Conservation (phyloP, 2,113 vertebrate genomes). For the Glaucomys volans region DNA sequence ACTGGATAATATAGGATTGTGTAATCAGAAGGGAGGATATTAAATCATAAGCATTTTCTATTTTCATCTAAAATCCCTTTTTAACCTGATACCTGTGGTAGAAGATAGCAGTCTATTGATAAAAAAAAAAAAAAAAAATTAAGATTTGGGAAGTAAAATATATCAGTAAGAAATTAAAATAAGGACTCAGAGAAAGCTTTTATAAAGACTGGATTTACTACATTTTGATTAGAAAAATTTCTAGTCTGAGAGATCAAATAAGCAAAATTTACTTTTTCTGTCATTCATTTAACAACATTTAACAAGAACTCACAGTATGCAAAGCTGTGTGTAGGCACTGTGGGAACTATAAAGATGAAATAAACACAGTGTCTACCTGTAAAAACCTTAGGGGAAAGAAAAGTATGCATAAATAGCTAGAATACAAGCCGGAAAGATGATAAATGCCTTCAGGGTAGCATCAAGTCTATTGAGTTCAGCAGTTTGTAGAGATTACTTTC, state of each 20-base stretch:
- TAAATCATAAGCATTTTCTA: slow-evolving; percentile 10
- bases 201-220: not conserved
- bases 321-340: slow-evolving; percentile 6
- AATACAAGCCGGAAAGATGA: slow-evolving; percentile 50
- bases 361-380: slow-evolving; percentile 55
- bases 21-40: not conserved
- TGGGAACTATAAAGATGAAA: slow-evolving; percentile 51
- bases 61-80: slow-evolving; percentile 51
- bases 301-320: slow-evolving; percentile 37
- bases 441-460: not conserved
- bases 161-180: slow-evolving; percentile 19
- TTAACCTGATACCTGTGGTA: not conserved
- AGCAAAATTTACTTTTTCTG: slow-evolving; percentile 38
- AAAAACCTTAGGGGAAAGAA: slow-evolving; percentile 43
- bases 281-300: slow-evolving; percentile 54
- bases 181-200: not conserved
- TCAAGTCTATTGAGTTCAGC: not conserved
- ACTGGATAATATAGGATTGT: not conserved
- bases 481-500: not conserved
- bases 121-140: slow-evolving; percentile 9
- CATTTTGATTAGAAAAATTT: slow-evolving; percentile 31
- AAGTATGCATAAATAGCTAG: slow-evolving; percentile 66
- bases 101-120: not conserved
- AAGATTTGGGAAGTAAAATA: slow-evolving; percentile 32
- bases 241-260: not conserved